Evolutionary conservation across 1,140 invertebrate genomes (phyloP).

Genomic region (Elysia chlorotica): DNA sequence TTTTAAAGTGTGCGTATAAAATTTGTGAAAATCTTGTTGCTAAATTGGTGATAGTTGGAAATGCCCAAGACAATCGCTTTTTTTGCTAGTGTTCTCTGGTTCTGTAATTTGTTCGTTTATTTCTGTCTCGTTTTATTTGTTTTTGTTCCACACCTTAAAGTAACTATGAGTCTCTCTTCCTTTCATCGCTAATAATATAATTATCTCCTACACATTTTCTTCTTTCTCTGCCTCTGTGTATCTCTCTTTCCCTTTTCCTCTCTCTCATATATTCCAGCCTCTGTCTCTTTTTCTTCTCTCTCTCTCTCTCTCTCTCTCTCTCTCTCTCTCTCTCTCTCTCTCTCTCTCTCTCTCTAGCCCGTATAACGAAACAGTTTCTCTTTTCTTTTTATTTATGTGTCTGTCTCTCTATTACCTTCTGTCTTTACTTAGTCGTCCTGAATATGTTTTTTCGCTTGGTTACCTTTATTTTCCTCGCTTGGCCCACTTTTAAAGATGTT

Average conservation of each 20-base stretch:
- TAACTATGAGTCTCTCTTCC: no score
- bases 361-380: background rate
- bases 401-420: background rate
- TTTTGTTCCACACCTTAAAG: no score
- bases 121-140: no score
- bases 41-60: no score
- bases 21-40: no score
- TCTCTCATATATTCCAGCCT: background rate
- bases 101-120: no score
- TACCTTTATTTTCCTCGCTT: background rate
- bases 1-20: no score
- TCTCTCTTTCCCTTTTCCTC: background rate
- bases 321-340: constrained; percentile 16
- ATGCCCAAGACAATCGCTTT: no score
- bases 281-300: background rate
- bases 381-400: background rate
- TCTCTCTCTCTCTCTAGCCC: constrained; percentile 3
- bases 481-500: no score
- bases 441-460: background rate
- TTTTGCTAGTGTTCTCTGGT: no score
- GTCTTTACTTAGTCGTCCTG: background rate
- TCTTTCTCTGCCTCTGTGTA: background rate
- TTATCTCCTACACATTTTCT: no score
- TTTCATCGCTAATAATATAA: no score
- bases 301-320: constrained; percentile 15